A percentile compares a stretch with the other conserved stretches of the same genome.
Conservation (phyloP, 92 coral and sea anemone species). For the Galaxea fascicularis region DNA sequence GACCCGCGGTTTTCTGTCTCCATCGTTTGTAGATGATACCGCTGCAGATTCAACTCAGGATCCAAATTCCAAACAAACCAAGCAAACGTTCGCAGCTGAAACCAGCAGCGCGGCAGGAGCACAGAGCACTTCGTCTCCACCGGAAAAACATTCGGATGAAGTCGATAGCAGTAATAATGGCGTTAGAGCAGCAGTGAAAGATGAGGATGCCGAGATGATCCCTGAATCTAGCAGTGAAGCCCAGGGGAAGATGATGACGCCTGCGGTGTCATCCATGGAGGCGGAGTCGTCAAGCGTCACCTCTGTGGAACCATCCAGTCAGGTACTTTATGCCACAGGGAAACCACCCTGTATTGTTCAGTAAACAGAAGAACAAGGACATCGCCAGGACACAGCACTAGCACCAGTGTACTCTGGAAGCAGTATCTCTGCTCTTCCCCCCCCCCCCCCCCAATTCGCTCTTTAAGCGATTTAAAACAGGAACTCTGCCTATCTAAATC, state of each 20-base stretch:
- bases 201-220: conserved; percentile 56
- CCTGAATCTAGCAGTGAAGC: conserved; percentile 59
- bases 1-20: too few relatives aligned
- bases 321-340: too few relatives aligned
- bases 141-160: conserved; percentile 56
- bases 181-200: conserved; percentile 39
- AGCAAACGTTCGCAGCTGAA: conserved; percentile 6
- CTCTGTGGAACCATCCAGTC: conserved; percentile 16
- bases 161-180: conserved; percentile 88
- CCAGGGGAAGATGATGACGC: conserved; percentile 12
- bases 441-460: too few relatives aligned
- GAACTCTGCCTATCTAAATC: too few relatives aligned
- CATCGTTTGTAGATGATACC: conserved; percentile 15
- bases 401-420: too few relatives aligned
- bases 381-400: too few relatives aligned
- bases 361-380: background rate
- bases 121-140: conserved; percentile 31
- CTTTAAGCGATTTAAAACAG: too few relatives aligned
- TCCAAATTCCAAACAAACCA: conserved; percentile 64
- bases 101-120: conserved; percentile 22
- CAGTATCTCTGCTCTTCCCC: too few relatives aligned
- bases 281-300: conserved; percentile 35
- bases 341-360: background rate
- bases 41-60: conserved; percentile 91
- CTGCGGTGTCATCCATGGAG: conserved; percentile 12